Base-by-base conservation (phyloP, 2,113 vertebrate genomes). In the Embiotoca jacksoni region DNA sequence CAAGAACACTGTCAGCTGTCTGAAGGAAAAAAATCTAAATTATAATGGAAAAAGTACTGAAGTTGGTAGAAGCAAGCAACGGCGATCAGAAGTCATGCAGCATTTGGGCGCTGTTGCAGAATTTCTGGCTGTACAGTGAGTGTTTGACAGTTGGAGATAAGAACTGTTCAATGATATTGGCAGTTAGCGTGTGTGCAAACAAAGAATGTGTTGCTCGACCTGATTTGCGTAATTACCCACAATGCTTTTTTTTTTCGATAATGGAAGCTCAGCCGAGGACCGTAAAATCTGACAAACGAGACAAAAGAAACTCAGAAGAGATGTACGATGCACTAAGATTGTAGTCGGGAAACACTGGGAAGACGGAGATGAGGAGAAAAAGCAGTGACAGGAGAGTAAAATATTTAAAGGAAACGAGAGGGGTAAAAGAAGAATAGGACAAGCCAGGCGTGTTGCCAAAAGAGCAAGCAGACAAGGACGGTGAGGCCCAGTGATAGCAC, bases 91-190 rank as follows among this genome's bases (percentile, higher is more conserved):
- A 79, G 52, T 61, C 4, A 46, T 39, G 69, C 65, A 64, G 58
- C 65, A 79, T 67, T 50, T 81, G 64, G 35, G 64, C 68, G 50
- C n/a, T 0, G 62, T 16, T 76, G 87, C 77, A 69, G 71, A 70
- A 49, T 78, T 58, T 74, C 76, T 55, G 50, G 4, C 55, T 39
- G 49, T 5, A 6, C 63, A 30, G 31, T 50, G 59, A 82, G 56
- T 15, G 66, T 75, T 75, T 46, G 75, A 84, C 82, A 86, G 74
- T 49, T 75, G 72, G 57, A 63, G 82, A 67, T 56, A 53, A 80
- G 41, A 9, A 36, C 52, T 30, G 57, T 67, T 74, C 55, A 59
- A 35, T 71, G 82, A 52, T 65, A 85, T 80, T 72, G 68, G 72
- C 76, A 83, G 76, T 75, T 5, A 44, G 41, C 44, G 14, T 0